Conservation (phyloP, 1,140 invertebrate species). For the Vanessa atalanta region DNA sequence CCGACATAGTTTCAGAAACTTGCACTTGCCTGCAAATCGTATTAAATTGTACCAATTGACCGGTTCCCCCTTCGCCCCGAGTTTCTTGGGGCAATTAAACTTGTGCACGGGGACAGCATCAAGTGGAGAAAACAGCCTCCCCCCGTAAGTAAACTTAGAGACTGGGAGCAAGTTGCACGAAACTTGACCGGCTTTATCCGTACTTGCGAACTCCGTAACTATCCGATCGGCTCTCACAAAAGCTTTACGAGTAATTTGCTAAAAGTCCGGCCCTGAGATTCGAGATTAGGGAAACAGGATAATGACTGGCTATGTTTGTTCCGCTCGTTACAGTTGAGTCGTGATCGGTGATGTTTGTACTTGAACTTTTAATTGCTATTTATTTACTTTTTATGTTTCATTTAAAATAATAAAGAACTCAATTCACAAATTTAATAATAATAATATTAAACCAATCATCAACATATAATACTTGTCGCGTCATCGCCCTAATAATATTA, state of each 20-base stretch:
- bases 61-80: conserved; percentile 43
- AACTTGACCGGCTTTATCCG: conserved; percentile 47
- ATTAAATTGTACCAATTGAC: conserved; percentile 65
- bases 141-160: conserved; percentile 35
- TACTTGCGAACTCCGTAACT: conserved; percentile 40
- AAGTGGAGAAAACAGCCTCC: conserved; percentile 19
- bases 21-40: conserved; percentile 50
- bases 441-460: no score
- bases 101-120: conserved; percentile 49
- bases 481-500: no score
- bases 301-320: conserved; percentile 31
- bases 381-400: neutral
- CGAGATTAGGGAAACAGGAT: conserved; percentile 42
- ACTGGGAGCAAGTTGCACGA: conserved; percentile 33
- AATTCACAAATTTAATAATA: no score
- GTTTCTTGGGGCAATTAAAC: conserved; percentile 63
- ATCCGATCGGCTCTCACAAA: conserved; percentile 50
- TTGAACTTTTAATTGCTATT: neutral
- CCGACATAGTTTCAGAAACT: conserved; percentile 32
- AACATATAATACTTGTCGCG: no score
- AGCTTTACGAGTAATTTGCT: conserved; percentile 54
- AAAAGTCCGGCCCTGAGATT: conserved; percentile 45
- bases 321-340: conserved; percentile 5
- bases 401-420: neutral
- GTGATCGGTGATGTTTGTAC: conserved; percentile 4